Percentiles rank a stretch among this genome's conserved stretches.
Evolutionary conservation across 2,797 vertebrate species (phyloP).

Genomic region (Sarcophilus harrisii): DNA sequence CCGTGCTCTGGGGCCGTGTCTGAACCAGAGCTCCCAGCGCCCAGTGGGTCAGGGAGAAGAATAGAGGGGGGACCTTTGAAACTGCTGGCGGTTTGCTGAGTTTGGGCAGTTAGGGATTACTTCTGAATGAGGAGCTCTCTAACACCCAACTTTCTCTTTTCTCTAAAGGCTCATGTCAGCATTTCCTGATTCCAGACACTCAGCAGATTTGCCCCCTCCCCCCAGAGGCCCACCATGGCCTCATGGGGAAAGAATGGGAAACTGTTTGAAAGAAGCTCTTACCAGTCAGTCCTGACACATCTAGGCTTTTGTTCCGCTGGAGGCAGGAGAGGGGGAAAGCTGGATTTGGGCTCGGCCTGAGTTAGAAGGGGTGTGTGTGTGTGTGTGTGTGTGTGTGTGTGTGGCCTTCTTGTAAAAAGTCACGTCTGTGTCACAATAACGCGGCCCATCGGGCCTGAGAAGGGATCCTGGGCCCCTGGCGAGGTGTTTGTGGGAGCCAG

Average conservation of each 20-base stretch:
- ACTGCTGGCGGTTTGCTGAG: not conserved
- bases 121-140: not conserved
- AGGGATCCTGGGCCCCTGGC: slow-evolving; percentile 27
- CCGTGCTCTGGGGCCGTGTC: not conserved
- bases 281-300: not conserved
- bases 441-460: not conserved
- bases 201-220: not conserved
- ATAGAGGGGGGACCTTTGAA: not conserved
- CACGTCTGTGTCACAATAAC: not conserved
- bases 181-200: slow-evolving; percentile 2
- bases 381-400: not conserved
- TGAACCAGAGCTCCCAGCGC: not conserved
- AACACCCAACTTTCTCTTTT: slow-evolving; percentile 1
- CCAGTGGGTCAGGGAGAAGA: not conserved
- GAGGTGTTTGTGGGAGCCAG: not conserved
- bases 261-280: not conserved
- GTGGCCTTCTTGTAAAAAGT: slow-evolving; percentile 21
- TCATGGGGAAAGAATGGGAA: not conserved
- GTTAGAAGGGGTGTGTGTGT: not conserved
- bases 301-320: not conserved
- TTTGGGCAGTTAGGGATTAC: not conserved
- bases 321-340: not conserved
- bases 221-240: not conserved
- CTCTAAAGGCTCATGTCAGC: not conserved
- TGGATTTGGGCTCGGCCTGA: not conserved